Evolutionary conservation across 2,797 vertebrate species (phyloP), one percentile per base, ranked within the genome.

Genomic region (Manis javanica): DNA sequence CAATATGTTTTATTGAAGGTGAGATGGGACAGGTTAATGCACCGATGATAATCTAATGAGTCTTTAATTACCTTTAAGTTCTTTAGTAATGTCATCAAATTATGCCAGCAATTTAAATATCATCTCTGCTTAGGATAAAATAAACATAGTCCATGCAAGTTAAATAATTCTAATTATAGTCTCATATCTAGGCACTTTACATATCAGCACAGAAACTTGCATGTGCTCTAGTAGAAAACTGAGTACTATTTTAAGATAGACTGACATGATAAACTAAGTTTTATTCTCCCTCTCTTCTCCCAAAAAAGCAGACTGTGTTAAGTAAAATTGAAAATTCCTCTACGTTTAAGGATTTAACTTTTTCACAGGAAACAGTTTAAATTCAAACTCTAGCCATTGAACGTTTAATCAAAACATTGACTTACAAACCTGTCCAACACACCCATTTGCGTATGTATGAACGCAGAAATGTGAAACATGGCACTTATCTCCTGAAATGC

Each of bases 41-140:
- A 79, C 55, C 12, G 23, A 13, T 75, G 34, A 72, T 68, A 64
- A 90, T 87, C 31, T 84, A 87, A 31, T 74, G 16, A 69, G 46
- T 49, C 37, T 92, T 91, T 96, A 94, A 72, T 74, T 91, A 66
- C 2, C 7, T 81, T 74, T 69, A 7, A 81, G 8, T 63, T 84
- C n/a, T 19, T 68, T 89, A n/a, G 46, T 16, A 53, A 7, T 86
- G 16, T 51, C 23, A 77, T 83, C 46, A 93, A 85, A 53, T 87
- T 64, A 90, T 63, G 59, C 16, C 19, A 74, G 1, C 6, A 83
- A 46, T 86, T 81, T 61, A 85, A 84, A 84, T 90, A 63, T n/a
- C 13, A 72, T 34, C 11, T 63, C 68, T 49, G 3, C 64, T 64
- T 71, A 64, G 12, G 57, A 68, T 68, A 92, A 95, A 95, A 93